phyloP scores from a whole-genome alignment of 2,113 vertebrate species.

The Artemisiospiza belli region DNA sequence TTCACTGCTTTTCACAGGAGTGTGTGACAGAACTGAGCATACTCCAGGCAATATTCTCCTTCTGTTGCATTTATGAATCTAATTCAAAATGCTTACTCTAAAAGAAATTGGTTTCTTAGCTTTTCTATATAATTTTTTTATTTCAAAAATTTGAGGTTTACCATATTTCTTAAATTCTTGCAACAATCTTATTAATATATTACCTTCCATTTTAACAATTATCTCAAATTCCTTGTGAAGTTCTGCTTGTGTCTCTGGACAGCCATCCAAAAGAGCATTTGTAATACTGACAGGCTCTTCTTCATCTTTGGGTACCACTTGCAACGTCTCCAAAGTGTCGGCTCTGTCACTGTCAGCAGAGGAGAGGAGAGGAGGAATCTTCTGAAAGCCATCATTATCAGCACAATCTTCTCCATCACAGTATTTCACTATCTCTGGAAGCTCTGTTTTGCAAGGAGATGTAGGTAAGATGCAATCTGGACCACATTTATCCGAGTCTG shows the following conservation, averaged over 20 bases:
- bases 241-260: neutral
- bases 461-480: neutral
- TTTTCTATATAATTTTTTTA: neutral
- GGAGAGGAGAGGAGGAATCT: neutral
- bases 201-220: neutral
- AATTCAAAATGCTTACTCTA: neutral
- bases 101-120: neutral
- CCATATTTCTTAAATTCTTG: neutral
- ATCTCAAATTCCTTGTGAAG: neutral
- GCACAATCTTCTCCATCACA: neutral
- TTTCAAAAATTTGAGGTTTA: neutral
- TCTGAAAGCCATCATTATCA: neutral
- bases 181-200: neutral
- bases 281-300: neutral
- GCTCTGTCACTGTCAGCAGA: neutral
- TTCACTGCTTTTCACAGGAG: neutral
- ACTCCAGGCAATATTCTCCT: neutral
- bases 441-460: neutral
- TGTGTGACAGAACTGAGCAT: neutral
- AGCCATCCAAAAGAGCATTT: neutral
- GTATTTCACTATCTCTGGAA: neutral
- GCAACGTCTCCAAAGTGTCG: fast-evolving
- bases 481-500: fast-evolving
- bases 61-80: neutral
- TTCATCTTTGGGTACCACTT: neutral